These are phyloP conservation scores for Ammodramus savannarum DNA, from an alignment of 2,113 vertebrate genomes.

Conservation along the genomic window DNA sequence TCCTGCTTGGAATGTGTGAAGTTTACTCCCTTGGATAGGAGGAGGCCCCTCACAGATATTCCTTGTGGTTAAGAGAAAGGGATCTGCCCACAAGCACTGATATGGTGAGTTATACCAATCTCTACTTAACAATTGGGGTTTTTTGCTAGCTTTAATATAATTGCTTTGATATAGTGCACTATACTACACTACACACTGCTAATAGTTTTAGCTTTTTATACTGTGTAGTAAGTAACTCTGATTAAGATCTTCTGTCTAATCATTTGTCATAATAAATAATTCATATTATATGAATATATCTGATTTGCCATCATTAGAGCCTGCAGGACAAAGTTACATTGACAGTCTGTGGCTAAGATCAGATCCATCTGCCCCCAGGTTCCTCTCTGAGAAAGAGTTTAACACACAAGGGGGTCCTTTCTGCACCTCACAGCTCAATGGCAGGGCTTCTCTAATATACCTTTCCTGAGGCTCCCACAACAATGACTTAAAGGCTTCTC, in stretches of 20 bases:
- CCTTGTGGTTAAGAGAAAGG: not conserved
- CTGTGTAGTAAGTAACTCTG: not conserved
- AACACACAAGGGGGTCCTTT: not conserved
- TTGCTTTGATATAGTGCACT: too few relatives aligned
- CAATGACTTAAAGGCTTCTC: not conserved
- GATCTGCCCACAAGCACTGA: not conserved
- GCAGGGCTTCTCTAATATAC: not conserved
- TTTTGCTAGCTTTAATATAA: not conserved
- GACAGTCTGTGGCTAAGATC: not conserved
- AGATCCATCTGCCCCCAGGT: not conserved
- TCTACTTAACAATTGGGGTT: not conserved
- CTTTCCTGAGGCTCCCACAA: not conserved
- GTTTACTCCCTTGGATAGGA: too few relatives aligned
- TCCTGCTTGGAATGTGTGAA: not conserved
- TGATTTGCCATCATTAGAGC: not conserved
- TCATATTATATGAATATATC: not conserved
- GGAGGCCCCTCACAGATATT: fast-evolving
- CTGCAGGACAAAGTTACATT: not conserved
- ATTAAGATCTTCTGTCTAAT: not conserved
- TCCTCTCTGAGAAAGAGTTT: not conserved
- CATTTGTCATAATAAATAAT: not conserved
- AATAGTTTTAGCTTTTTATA: not conserved
- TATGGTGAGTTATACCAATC: not conserved
- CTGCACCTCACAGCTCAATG: not conserved
- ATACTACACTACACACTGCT: not conserved